Base-by-base conservation (phyloP, 2,797 vertebrate species). In the Cryptoblepharus egeriae region DNA sequence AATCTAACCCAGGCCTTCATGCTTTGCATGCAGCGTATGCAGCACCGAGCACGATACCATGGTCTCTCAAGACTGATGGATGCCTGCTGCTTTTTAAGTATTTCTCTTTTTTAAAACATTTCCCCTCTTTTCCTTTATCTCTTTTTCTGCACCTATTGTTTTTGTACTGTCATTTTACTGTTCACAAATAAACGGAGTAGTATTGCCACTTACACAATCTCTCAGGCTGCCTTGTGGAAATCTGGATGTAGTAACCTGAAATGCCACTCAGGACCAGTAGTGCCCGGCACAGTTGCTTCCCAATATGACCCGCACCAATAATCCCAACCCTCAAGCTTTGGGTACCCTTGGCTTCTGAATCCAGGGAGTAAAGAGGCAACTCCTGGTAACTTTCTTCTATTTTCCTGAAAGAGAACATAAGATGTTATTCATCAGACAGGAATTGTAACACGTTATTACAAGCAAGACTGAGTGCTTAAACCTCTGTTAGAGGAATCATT, bases 161-260 rank as follows among this genome's bases (percentile, higher is more conserved):
- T 52, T 52, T 16, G 10, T 52, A 52, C 13, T 49, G 45, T 52
- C 49, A 52, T 52, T 52, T 52, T 52, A 52, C 18, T 52, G 18
- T 52, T 52, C 49, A 52, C 49, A 52, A 52, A 52, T 52, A 49
- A 49, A 49, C 13, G 49, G 49, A 52, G 49, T 3, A 16, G 15
- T 15, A 52, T 15, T 52, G 49, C 15, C 49, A 79, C 92, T 92
- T 91, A 97, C 96, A 92, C 87, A 96, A 85, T 57, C 75, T 85
- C 60, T 96, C 95, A 57, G 96, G 95, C 89, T 88, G 93, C 87
- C 95, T 94, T 16, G 92, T 97, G 63, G 96, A 98, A 79, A 97
- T 91, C 74, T 83, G 87, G 81, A 97, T 92, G 60, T 93, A 85
- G 24, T 92, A 84, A 20, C 92, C 67, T 49, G 82, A 91, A 73